These are phyloP conservation scores for Xestia xanthographa DNA, from an alignment of 2,888 invertebrate species.

Conservation along the genomic window DNA sequence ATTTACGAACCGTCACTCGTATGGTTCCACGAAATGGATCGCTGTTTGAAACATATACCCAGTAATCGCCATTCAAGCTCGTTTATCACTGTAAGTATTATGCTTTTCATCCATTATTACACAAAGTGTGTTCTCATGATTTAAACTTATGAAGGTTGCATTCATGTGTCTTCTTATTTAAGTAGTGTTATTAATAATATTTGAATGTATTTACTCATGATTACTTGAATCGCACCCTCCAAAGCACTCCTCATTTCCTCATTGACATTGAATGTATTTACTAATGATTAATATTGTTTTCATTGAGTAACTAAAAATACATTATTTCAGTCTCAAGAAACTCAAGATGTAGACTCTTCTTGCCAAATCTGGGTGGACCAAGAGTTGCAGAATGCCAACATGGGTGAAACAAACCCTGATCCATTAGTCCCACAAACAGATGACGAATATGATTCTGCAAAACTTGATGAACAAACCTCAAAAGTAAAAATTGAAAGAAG, in stretches of 20 bases:
- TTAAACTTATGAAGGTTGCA: background rate
- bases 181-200: background rate
- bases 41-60: constrained; percentile 81
- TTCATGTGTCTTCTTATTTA: background rate
- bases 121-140: background rate
- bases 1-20: constrained; percentile 83
- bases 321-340: constrained; percentile 74
- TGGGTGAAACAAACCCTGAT: constrained; percentile 76
- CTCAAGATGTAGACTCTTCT: constrained; percentile 78
- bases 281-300: background rate
- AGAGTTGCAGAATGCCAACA: constrained; percentile 70
- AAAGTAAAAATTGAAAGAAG: constrained; percentile 70
- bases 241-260: too few relatives aligned
- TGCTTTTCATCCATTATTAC: background rate
- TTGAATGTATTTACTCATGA: background rate
- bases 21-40: constrained; percentile 87
- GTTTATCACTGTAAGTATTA: constrained; percentile 63
- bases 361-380: constrained; percentile 80
- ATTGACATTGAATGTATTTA: background rate
- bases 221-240: too few relatives aligned
- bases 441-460: constrained; percentile 75
- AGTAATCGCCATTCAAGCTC: constrained; percentile 74
- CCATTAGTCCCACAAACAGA: constrained; percentile 78
- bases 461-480: constrained; percentile 63
- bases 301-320: background rate